phyloP scores from a whole-genome alignment of 2,888 invertebrate genomes.

The Rhorus exstirpatorius region DNA sequence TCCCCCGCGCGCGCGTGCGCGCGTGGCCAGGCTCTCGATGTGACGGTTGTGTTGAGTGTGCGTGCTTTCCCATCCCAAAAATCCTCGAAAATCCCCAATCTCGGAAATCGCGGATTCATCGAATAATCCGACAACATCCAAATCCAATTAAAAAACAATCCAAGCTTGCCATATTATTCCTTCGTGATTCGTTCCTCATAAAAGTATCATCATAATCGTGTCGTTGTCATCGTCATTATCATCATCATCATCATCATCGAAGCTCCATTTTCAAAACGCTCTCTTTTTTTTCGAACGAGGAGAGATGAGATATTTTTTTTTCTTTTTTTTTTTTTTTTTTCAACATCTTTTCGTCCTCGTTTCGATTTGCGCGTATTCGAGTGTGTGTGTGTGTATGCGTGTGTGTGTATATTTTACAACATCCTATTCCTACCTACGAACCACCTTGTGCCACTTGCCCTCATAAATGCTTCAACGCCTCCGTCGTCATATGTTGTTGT shows the following conservation, averaged over 20 bases:
- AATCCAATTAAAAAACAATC: constrained; percentile 26
- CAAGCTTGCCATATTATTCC: constrained; percentile 76
- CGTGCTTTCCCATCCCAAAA: constrained; percentile 83
- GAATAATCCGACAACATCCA: constrained; percentile 34
- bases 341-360: constrained; percentile 19
- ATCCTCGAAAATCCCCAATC: too few species aligned
- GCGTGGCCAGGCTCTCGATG: constrained; percentile 84
- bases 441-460: constrained; percentile 79
- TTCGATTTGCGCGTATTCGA: constrained; percentile 20
- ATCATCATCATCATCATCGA: constrained; percentile 69
- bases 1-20: constrained; percentile 78
- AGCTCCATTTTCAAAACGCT: constrained; percentile 51
- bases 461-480: constrained; percentile 85
- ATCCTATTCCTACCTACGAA: constrained; percentile 68
- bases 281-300: constrained; percentile 33
- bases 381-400: constrained; percentile 11
- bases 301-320: constrained; percentile 36
- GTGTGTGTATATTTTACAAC: constrained; percentile 5
- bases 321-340: neutral
- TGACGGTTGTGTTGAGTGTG: constrained; percentile 86
- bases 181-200: constrained; percentile 62
- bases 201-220: constrained; percentile 69
- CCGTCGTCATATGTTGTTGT: constrained; percentile 86
- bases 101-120: too few species aligned
- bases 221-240: constrained; percentile 69